A percentile compares a stretch with the other conserved stretches of the same genome.
Evolutionary conservation across 2,888 invertebrate genomes (phyloP).

Genomic region (Hirudinaria manillensis): DNA sequence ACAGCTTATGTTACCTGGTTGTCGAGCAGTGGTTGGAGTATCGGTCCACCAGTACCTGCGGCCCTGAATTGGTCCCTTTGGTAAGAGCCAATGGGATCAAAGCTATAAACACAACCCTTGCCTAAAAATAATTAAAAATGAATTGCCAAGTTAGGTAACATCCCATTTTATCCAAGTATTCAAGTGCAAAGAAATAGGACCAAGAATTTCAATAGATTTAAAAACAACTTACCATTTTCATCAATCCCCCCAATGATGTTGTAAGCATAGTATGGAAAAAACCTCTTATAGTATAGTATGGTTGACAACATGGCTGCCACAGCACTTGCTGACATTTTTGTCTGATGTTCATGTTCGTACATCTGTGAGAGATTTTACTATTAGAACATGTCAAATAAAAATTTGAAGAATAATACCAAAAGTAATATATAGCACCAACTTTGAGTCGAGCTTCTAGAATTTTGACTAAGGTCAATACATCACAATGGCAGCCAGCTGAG

Average conservation of each 20-base stretch:
- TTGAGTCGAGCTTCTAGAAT: slow-evolving; percentile 78
- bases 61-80: slow-evolving; percentile 78
- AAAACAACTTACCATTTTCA: slow-evolving; percentile 62
- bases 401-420: neutral
- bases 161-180: neutral
- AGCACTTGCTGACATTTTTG: slow-evolving; percentile 82
- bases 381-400: neutral
- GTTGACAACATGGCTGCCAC: slow-evolving; percentile 92
- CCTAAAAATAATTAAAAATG: slow-evolving; percentile 54
- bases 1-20: slow-evolving; percentile 65
- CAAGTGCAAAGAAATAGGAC: neutral
- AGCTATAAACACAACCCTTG: slow-evolving; percentile 87
- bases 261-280: slow-evolving; percentile 95
- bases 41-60: slow-evolving; percentile 72
- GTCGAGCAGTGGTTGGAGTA: slow-evolving; percentile 89
- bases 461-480: slow-evolving; percentile 81
- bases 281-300: slow-evolving; percentile 88
- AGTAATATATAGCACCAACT: slow-evolving; percentile 50
- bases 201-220: neutral
- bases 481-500: slow-evolving; percentile 94
- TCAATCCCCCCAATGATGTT: slow-evolving; percentile 92
- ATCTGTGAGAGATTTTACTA: slow-evolving; percentile 59
- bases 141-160: neutral
- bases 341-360: slow-evolving; percentile 79
- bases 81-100: slow-evolving; percentile 93